Base-by-base conservation (phyloP, 2,888 invertebrate species). In the Colostygia pectinataria region DNA sequence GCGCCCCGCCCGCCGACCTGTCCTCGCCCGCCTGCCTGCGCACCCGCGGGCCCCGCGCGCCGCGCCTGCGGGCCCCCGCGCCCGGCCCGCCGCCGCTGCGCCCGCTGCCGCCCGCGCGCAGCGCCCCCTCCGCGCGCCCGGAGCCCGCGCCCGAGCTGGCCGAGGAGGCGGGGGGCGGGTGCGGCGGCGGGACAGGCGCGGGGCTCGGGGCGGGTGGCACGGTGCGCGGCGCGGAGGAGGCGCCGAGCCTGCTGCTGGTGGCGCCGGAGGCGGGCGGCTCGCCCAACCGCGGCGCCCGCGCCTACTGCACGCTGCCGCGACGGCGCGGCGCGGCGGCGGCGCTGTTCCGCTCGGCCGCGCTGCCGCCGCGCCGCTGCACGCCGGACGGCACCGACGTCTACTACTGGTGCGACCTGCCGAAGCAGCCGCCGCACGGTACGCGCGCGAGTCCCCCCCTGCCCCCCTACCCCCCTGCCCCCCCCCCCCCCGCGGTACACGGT, bases 371-470 rank as follows among this genome's bases (percentile, higher is more conserved):
- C 76, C 92, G 95, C 59, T 92, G 93, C 67, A 95, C 96, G 47
- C 94, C 95, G 18, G 96, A 96, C 86, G 96, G 96, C 66, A 96
- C 96, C 55, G 93, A 94, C 76, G 93, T 96, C 76, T 95, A 94
- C 91, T 96, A 96, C 91, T 96, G 96, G 95, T 96, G 96, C 90
- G 96, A 96, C 89, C 83, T 95, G 82, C 93, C 94, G 65, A 92
- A 91, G 69, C 89, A 86, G 65, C 76, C 83, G 41, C 74, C 77
- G 45, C 79, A 90, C 86, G 92, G 93, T 93, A 87, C 78, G 28
- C 3, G 5, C 20, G 4, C 20, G 18, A 4, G 18, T 18, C 42
- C 28, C 14, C 18, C 29, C 12, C 46, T n/a, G 25, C 24, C 9
- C 10, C 24, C 43, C 18, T 2, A 2, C 4, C 18, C 18, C 4